phyloP scores from a whole-genome alignment of 2,797 vertebrate genomes.

The Urocyon cinereoargenteus region DNA sequence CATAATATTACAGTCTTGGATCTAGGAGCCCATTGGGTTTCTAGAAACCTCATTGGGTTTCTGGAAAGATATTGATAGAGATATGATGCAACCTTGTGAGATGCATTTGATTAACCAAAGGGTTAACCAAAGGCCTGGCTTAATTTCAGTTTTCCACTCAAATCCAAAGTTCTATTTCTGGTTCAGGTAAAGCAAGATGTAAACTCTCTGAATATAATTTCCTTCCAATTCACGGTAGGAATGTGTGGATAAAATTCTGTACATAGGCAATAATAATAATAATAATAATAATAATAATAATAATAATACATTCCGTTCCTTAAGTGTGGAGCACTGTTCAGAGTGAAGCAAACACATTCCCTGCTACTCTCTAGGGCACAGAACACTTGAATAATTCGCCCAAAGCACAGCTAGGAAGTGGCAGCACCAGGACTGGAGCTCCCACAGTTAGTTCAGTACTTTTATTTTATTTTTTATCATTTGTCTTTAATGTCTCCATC shows the following conservation, averaged over 20 bases:
- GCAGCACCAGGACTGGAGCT: neutral
- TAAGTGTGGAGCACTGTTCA: neutral
- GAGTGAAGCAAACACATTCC: neutral
- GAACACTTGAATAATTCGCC: neutral
- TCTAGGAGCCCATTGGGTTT: neutral
- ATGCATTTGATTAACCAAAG: neutral
- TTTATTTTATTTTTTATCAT: neutral
- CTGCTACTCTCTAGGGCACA: neutral
- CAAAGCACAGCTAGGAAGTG: neutral
- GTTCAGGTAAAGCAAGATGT: neutral
- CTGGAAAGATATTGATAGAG: neutral
- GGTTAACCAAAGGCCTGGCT: neutral
- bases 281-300: neutral
- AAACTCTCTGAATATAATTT: neutral
- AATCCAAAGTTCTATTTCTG: constrained; percentile 11
- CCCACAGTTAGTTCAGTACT: neutral
- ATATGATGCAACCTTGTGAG: neutral
- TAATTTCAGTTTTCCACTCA: neutral
- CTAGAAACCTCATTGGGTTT: neutral
- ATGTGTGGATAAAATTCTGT: neutral
- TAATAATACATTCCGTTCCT: neutral
- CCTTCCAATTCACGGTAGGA: neutral
- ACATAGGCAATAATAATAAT: neutral
- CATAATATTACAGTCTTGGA: neutral
- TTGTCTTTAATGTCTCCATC: neutral